Evolutionary conservation across 2,888 invertebrate species (phyloP).

Genomic region (Trissoscelio sp.): DNA sequence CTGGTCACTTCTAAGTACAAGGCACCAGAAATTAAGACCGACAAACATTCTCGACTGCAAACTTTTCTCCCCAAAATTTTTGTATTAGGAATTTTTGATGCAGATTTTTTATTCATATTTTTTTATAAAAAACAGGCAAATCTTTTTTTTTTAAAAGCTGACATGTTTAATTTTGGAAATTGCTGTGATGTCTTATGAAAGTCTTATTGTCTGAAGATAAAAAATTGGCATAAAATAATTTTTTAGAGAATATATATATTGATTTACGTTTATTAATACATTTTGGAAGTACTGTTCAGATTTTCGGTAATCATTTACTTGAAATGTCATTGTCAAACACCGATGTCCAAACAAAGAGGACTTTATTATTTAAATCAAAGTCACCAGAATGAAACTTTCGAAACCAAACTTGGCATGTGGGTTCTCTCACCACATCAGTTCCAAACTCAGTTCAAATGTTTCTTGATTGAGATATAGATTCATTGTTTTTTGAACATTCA

Average conservation of each 20-base stretch:
- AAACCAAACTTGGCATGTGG: conserved; percentile 67
- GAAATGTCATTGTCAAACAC: conserved; percentile 61
- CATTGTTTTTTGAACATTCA: conserved; percentile 35
- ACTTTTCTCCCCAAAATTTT: neutral
- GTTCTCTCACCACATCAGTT: conserved; percentile 64
- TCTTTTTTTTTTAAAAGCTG: too few species aligned
- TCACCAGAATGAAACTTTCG: conserved; percentile 61
- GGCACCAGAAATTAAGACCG: neutral
- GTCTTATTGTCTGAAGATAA: too few species aligned
- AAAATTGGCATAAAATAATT: too few species aligned
- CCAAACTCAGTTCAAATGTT: conserved; percentile 61
- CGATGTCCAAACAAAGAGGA: conserved; percentile 65
- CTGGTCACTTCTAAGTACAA: conserved; percentile 11
- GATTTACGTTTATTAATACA: too few species aligned
- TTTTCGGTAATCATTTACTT: conserved; percentile 48
- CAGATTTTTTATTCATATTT: too few species aligned
- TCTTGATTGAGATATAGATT: conserved; percentile 62
- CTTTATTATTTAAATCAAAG: conserved; percentile 67
- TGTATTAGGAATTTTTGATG: too few species aligned
- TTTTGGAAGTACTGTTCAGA: neutral
- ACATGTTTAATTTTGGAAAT: too few species aligned
- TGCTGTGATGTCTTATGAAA: too few species aligned
- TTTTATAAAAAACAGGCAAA: too few species aligned
- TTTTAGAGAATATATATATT: too few species aligned
- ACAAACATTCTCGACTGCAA: neutral